Percentiles rank a stretch among this genome's conserved stretches.
Evolutionary conservation across 2,888 invertebrate species (phyloP).

Genomic region (Andrena marginata): DNA sequence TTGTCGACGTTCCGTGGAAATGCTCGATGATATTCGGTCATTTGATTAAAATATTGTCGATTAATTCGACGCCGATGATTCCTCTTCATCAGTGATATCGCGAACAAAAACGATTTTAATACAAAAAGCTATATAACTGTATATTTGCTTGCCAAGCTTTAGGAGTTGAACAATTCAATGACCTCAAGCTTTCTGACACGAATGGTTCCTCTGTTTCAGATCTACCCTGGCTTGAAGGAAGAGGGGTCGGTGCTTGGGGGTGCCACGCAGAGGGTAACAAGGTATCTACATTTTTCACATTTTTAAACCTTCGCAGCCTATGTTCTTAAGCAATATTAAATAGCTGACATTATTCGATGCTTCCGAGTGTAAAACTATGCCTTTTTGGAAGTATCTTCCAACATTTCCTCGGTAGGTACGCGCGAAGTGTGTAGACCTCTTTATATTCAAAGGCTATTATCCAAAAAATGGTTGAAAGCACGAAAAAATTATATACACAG

Average conservation of each 20-base stretch:
- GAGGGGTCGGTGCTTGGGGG: slow-evolving; percentile 82
- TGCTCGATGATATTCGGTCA: neutral
- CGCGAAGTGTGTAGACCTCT: too few species aligned
- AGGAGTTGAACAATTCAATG: neutral
- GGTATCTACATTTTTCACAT: slow-evolving; percentile 69
- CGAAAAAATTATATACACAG: too few species aligned
- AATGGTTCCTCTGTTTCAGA: slow-evolving; percentile 74
- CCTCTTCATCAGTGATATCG: too few species aligned
- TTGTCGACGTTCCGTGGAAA: neutral
- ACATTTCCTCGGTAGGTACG: neutral
- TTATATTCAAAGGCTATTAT: too few species aligned
- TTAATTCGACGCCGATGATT: neutral
- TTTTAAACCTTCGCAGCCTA: neutral
- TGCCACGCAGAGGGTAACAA: slow-evolving; percentile 83
- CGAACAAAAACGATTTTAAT: too few species aligned
- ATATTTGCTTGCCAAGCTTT: neutral
- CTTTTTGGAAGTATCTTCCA: neutral
- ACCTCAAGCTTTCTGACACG: neutral
- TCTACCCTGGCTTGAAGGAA: slow-evolving; percentile 82
- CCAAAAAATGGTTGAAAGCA: too few species aligned
- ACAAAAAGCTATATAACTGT: too few species aligned
- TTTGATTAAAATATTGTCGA: neutral
- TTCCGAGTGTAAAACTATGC: neutral
- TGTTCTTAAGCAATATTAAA: neutral
- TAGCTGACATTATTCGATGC: neutral